phyloP scores from a whole-genome alignment of 2,113 vertebrate genomes.

The Pan troglodytes region NHGRI_mPanTro3-v2.1_pri NC_072398.2:16649001-16649500 shows the following conservation, averaged over 20 bases:
- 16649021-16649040: too few relatives aligned
- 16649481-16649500: neutral
- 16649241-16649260: slow-evolving; percentile 19
- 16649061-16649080: too few relatives aligned
- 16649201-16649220: slow-evolving; percentile 38
- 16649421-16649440: neutral
- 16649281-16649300: neutral
- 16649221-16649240: neutral
- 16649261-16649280: neutral
- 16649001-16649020: too few relatives aligned
- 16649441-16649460: fast-evolving
- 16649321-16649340: neutral
- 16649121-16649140: too few relatives aligned
- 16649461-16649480: fast-evolving
- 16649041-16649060: too few relatives aligned
- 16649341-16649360: neutral
- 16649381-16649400: neutral
- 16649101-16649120: too few relatives aligned
- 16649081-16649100: too few relatives aligned
- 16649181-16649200: slow-evolving; percentile 60
- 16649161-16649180: neutral
- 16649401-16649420: neutral
- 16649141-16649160: too few relatives aligned
- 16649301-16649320: neutral
- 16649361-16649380: neutral